Percentiles rank a stretch among this genome's conserved stretches.
These are phyloP conservation scores for Lasioglossum morio DNA, from an alignment of 2,888 invertebrate genomes.

Conservation along the genomic window DNA sequence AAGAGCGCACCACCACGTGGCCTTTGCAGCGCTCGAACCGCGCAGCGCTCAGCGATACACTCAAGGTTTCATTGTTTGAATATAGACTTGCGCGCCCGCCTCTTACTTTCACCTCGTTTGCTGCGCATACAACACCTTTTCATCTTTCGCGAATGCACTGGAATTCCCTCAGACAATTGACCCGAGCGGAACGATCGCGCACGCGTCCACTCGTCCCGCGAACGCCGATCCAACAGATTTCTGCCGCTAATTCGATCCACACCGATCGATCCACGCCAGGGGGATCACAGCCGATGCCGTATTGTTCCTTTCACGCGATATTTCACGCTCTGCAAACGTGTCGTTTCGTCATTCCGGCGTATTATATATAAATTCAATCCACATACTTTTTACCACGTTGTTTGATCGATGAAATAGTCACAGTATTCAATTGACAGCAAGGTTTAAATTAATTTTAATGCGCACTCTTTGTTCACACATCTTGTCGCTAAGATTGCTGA, in stretches of 20 bases:
- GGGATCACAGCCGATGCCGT: neutral
- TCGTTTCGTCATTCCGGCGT: no score
- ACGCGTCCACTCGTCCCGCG: conserved; percentile 42
- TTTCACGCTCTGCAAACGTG: no score
- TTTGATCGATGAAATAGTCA: no score
- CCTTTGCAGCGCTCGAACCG: conserved; percentile 26
- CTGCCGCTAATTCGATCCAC: conserved; percentile 47
- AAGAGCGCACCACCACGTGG: conserved; percentile 26
- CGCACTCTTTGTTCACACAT: no score
- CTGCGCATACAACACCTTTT: conserved; percentile 54
- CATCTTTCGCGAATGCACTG: conserved; percentile 55
- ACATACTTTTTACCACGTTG: no score
- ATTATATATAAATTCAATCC: no score
- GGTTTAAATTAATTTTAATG: no score
- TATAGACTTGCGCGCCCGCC: conserved; percentile 52
- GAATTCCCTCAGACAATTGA: conserved; percentile 56
- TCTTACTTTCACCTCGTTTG: conserved; percentile 66
- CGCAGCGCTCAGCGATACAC: conserved; percentile 9
- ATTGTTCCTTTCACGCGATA: conserved; percentile 28
- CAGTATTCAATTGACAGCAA: no score
- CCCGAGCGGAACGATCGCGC: conserved; percentile 41
- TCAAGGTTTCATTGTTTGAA: conserved; percentile 61
- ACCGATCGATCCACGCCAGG: conserved; percentile 39
- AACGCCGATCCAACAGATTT: conserved; percentile 35
- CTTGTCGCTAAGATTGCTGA: no score